Evolutionary conservation across 53 echinoderm and acorn worm genomes (phyloP), one percentile per base, ranked within the genome.

Genomic region (Astropecten irregularis): DNA sequence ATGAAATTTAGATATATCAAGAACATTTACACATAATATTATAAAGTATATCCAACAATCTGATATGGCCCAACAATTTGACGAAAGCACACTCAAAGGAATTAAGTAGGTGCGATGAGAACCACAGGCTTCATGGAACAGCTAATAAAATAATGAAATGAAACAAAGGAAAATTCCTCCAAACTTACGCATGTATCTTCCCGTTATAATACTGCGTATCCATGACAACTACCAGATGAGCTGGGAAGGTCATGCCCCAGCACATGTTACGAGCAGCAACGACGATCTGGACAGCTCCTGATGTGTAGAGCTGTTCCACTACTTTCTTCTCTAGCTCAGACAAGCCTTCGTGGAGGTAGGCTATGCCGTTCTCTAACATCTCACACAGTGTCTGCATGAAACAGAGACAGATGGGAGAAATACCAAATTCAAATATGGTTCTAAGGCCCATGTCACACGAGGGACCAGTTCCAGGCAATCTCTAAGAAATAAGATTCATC

Each of bases 171-270:
- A n/a, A n/a, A 42, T 42, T 42, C 11, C 11, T 42, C 42, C 6
- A 42, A 42, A 92, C 95, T 95, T 33, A 95, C 92, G 97, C 94
- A 72, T 94, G 97, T 14, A 96, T 96, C 88, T 96, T 96, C 65
- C 97, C 97, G 55, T 96, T 96, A 88, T 94, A 94, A 70, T 94
- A 96, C 67, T 96, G 94, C 25, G 99, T 97, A 81, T 99, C 99
- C 99, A 99, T 99, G 88, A 99, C 94, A 46, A 99, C 99, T 3
- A 92, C 99, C 21, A 99, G 76, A 46, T 99, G 99, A 18, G 99
- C 99, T 14, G 87, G 88, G 83, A 99, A 91, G 9, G 94, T 99
- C 92, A 99, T 85, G 16, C 94, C 99, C 99, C 99, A 99, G 85
- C 94, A 94, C 92, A 99, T 94, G 46, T 87, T 99, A 16, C 95